Base-by-base conservation (phyloP, 1,140 invertebrate species). In the Gryllus bimaculatus region DNA sequence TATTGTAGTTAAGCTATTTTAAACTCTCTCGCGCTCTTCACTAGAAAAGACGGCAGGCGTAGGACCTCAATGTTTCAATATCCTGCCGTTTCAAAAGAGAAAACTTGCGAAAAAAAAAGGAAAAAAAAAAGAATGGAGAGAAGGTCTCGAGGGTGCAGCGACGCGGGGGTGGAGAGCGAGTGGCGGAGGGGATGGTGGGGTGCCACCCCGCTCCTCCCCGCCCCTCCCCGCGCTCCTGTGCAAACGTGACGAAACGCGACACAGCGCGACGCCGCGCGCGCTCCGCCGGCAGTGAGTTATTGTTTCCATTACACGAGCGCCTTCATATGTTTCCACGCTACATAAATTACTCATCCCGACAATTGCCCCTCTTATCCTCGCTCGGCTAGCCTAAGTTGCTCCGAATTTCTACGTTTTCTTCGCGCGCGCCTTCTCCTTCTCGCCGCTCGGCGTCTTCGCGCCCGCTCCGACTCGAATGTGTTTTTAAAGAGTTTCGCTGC, bases 271-370 rank as follows among this genome's bases (percentile, higher is more conserved):
- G 10, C 54, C 18, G 10, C 18, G 54, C 54, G 10, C 54, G 10
- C 54, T 66, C 54, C 54, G 10, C 54, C 18, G 54, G 10, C 54
- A 39, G 26, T 66, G 54, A 66, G 54, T 66, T 66, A 66, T 66
- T 66, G 54, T 66, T 66, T 66, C 54, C 54, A 66, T 66, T 66
- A 66, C 54, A 66, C 54, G 54, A 66, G 54, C 10, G 54, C 54
- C 54, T 66, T 66, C 54, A 66, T 66, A 66, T 18, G 54, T 66
- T 66, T 66, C 54, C 54, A 18, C 54, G 54, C 54, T 66, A 66
- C 54, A 66, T 66, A 66, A 66, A 66, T 66, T 66, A 66, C 54
- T 66, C 54, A 66, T 66, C 54, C 54, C 54, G 54, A 66, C 54
- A 66, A 66, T 66, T 66, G 54, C 54, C 10, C 54, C 54, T 66